These are phyloP conservation scores for Bursaphelenchus okinawaensis DNA, from an alignment of 2,888 invertebrate genomes.

Conservation along the genomic window DNA sequence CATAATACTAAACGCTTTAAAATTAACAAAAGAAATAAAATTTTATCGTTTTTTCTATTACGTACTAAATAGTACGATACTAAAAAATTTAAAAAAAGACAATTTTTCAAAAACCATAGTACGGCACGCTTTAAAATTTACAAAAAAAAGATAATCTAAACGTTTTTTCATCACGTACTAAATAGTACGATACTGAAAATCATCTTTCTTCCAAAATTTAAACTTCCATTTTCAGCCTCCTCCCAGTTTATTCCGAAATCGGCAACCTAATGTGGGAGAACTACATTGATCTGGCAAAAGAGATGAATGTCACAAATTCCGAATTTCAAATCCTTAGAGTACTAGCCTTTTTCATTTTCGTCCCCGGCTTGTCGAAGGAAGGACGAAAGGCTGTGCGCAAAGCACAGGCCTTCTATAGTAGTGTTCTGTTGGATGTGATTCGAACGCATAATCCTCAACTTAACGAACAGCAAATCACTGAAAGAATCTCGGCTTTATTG, in stretches of 20 bases:
- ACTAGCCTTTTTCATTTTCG: constrained; percentile 15
- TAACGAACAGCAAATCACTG: background rate
- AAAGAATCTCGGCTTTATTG: constrained; percentile 17
- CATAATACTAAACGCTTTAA: too few species aligned
- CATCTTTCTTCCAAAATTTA: too few species aligned
- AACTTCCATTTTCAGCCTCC: too few species aligned
- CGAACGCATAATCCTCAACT: background rate
- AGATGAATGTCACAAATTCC: constrained; percentile 13
- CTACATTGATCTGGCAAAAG: constrained; percentile 17
- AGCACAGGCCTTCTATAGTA: constrained; percentile 8
- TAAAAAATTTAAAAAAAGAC: too few species aligned
- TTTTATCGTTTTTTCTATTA: too few species aligned
- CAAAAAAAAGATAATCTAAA: too few species aligned
- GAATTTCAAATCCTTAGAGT: constrained; percentile 15
- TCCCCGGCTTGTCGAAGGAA: constrained; percentile 8
- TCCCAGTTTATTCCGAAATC: background rate
- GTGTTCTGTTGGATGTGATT: constrained; percentile 10
- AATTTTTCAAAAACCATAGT: too few species aligned
- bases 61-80: too few species aligned
- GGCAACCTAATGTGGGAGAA: constrained; percentile 12
- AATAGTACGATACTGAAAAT: too few species aligned
- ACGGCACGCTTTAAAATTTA: too few species aligned
- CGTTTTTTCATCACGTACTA: too few species aligned
- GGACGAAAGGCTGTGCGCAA: background rate
- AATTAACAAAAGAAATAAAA: too few species aligned